Base-by-base conservation (phyloP, 2,888 invertebrate species). In the Drosophila formosana region DNA sequence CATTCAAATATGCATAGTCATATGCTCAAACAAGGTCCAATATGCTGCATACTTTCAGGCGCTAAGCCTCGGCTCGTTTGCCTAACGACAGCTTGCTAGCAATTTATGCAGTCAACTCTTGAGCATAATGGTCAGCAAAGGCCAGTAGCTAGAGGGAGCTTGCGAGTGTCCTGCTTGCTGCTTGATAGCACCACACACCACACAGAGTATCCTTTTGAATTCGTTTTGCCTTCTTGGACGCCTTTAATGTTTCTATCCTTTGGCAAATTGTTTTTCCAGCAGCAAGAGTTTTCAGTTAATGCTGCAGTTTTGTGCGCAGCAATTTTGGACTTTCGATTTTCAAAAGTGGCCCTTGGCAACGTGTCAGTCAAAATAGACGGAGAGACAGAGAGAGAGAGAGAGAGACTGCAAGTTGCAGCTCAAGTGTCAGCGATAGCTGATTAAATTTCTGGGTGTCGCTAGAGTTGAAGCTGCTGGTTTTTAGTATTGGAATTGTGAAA, bases 1-100 rank as follows among this genome's bases (percentile, higher is more conserved):
- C 87, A 68, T 70, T 80, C 84, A 78, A 80, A 86, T 88, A 88
- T 84, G 89, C 89, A 84, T 86, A 75, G 83, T 88, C 88, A 82
- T 83, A 70, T 82, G 88, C 80, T 70, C 30, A 47, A 82, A 69
- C 74, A 82, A 66, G 77, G 53, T 64, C 46, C 78, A 84, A 81
- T 78, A 60, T 80, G 66, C 66, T 63, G 46, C 63, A 75, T 57
- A 64, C 68, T 72, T 66, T 11, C 68, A 60, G 51, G 72, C 72
- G 72, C 71, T 74, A 69, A 67, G 75, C 60, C 53, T 62, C 30
- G 46, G 52, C 69, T 77, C 70, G 65, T 68, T 68, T 68, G 55
- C 66, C 65, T 49, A 61, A 65, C 60, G 71, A 70, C 70, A 78
- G 66, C 69, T 72, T 55, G 66, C 41, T 5, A 13, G 52, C 66